Evolutionary conservation across 2,888 invertebrate species (phyloP), one percentile per base, ranked within the genome.

Genomic region (Frankliniella intonsa): DNA sequence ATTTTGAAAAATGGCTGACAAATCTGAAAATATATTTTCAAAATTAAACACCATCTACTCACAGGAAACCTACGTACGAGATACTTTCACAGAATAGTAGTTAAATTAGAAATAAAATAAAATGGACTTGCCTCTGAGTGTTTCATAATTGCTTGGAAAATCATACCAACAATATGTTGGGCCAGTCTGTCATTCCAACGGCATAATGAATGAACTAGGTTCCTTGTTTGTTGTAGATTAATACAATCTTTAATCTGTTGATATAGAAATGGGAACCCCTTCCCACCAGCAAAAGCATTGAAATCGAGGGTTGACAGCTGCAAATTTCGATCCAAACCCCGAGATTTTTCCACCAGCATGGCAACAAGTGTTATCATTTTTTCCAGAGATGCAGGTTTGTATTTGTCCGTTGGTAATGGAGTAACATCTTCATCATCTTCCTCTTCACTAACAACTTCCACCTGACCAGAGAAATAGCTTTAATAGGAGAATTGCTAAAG

Each of bases 291-390:
- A 50, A 97, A 91, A 1, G 96, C 94, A 86, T 92, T 92, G 82
- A 94, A 93, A 87, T 97, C 97, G 82, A 92, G 92, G 50, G 93
- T 91, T 17, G 93, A 92, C 50, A 97, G 89, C 81, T 93, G 92
- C 49, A 97, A 89, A 84, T 88, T 87, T 84, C 91, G 94, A 86
- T 93, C 93, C 10, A 94, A 90, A 84, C 94, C 95, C 3, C 97
- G 90, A 69, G 97, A 96, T 84, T 95, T 93, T 88, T 98, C 97
- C 65, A 97, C 96, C 22, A 97, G 90, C 3, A 94, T 93, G 0
- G 96, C 95, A 51, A 97, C 94, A 17, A 97, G 89, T 17, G 96
- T 95, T 84, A 97, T 95, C 97, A 98, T 97, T 89, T 97, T 97
- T 88, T 97, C 97, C 19, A 98, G 89, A 0, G 97, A 97, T 0